Evolutionary conservation across 2,888 invertebrate species (phyloP).

Genomic region (Conomelus anceps): DNA sequence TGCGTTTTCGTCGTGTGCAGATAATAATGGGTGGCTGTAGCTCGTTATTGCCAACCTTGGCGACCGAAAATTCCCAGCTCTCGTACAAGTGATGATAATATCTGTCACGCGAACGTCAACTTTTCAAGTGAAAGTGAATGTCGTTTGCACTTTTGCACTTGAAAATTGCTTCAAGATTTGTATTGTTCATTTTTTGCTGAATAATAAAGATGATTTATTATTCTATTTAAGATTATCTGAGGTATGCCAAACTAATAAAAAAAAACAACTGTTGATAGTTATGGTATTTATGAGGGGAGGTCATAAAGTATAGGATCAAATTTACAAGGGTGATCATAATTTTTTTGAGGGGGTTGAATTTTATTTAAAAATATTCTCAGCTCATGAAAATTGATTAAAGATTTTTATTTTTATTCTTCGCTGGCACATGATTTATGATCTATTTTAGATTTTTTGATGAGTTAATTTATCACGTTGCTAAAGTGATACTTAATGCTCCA

Average conservation of each 20-base stretch:
- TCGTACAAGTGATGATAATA: not conserved
- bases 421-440: not conserved
- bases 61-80: not conserved
- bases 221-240: too few species aligned
- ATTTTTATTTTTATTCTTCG: not conserved
- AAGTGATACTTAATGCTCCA: too few species aligned
- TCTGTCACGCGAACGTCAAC: not conserved
- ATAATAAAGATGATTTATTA: not conserved
- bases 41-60: not conserved
- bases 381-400: not conserved
- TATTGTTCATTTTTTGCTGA: not conserved
- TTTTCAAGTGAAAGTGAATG: not conserved
- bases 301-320: too few species aligned
- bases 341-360: too few species aligned
- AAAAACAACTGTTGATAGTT: too few species aligned
- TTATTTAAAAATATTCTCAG: too few species aligned
- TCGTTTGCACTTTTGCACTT: not conserved
- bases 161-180: not conserved
- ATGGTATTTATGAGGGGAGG: too few species aligned
- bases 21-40: too few species aligned
- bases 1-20: not conserved
- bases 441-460: too few species aligned
- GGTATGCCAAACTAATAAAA: too few species aligned
- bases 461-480: too few species aligned
- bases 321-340: too few species aligned